Percentiles rank a stretch among this genome's conserved stretches.
phyloP scores from a whole-genome alignment of 2,113 vertebrate genomes.

The Vireo altiloquus region DNA sequence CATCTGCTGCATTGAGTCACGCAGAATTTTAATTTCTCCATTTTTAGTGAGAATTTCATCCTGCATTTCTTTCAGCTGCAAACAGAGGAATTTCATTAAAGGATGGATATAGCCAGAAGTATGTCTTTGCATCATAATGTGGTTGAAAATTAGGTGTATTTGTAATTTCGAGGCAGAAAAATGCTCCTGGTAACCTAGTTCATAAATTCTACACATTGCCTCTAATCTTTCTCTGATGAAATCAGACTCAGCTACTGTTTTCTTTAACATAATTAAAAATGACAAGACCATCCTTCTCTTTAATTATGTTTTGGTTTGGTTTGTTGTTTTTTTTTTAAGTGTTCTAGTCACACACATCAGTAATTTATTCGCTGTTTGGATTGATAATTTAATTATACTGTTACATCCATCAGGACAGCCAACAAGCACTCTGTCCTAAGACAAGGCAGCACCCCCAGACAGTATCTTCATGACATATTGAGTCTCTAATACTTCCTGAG shows the following conservation, averaged over 20 bases:
- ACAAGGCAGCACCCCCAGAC: background rate
- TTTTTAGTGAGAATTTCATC: slow-evolving; percentile 87
- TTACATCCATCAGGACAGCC: background rate
- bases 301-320: background rate
- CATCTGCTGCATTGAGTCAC: slow-evolving; percentile 85
- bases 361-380: background rate
- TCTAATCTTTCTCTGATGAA: background rate
- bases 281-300: background rate
- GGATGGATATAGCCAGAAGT: background rate
- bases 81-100: slow-evolving; percentile 32
- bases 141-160: background rate
- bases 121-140: background rate
- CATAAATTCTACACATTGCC: background rate
- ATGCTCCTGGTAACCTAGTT: background rate
- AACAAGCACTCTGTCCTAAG: background rate
- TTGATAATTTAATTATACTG: background rate
- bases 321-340: background rate
- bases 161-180: background rate
- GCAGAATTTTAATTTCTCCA: slow-evolving; percentile 91
- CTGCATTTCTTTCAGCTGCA: slow-evolving; percentile 86
- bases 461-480: fast-evolving
- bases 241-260: background rate
- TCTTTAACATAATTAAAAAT: background rate
- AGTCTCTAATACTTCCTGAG: background rate
- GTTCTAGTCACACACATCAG: background rate